Evolutionary conservation across 2,113 vertebrate genomes (phyloP).

Genomic region (Poeciliopsis occidentalis): DNA sequence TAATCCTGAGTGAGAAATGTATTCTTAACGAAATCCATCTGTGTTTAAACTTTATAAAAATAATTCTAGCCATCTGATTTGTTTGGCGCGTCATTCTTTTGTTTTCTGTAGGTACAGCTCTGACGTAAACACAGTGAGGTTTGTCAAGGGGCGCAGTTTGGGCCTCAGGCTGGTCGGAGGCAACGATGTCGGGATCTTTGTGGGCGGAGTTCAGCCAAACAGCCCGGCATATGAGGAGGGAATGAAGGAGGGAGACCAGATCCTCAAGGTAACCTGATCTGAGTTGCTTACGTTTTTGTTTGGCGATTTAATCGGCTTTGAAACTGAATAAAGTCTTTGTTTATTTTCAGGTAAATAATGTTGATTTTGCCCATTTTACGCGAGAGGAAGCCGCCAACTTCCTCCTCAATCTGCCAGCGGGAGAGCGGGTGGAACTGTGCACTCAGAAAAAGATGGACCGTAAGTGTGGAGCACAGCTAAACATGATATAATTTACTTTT

Average conservation of each 20-base stretch:
- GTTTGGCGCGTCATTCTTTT: background rate
- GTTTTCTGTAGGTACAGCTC: constrained; percentile 84
- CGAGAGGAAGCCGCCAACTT: constrained; percentile 91
- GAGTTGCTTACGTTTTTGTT: background rate
- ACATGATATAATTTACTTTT: background rate
- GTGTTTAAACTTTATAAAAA: background rate
- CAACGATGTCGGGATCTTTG: constrained; percentile 94
- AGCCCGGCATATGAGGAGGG: constrained; percentile 87
- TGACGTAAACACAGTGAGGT: constrained; percentile 76
- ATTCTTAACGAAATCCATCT: background rate
- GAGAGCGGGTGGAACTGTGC: constrained; percentile 81
- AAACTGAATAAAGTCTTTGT: background rate
- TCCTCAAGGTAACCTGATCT: constrained; percentile 86
- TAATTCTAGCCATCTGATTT: background rate
- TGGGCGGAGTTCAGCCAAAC: constrained; percentile 89
- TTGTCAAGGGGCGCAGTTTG: constrained; percentile 86
- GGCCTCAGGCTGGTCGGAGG: constrained; percentile 91
- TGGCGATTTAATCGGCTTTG: background rate
- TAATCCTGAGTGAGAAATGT: constrained; percentile 66
- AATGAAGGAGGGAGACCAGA: constrained; percentile 91
- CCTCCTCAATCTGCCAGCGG: constrained; percentile 81
- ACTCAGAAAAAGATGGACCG: constrained; percentile 92
- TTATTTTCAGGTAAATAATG: constrained; percentile 84
- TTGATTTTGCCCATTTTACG: constrained; percentile 86
- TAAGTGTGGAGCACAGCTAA: constrained; percentile 75